phyloP scores from a whole-genome alignment of 2,797 vertebrate species.

The Sebastes hubbsi region DNA sequence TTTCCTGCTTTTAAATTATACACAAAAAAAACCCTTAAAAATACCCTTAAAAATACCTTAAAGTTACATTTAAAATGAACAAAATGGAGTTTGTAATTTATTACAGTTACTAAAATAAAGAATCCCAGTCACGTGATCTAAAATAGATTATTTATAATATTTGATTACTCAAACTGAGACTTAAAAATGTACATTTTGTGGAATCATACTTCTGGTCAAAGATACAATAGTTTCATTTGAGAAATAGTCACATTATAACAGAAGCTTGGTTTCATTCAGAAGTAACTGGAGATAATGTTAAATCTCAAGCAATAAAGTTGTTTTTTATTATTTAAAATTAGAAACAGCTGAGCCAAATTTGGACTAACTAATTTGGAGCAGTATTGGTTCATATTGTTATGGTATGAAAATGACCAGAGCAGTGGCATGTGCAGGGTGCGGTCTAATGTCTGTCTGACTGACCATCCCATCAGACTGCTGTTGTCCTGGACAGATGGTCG shows the following conservation, averaged over 20 bases:
- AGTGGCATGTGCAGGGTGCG: not conserved
- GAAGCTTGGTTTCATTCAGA: not conserved
- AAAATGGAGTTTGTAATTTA: not conserved
- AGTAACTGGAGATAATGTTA: not conserved
- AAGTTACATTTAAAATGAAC: not conserved
- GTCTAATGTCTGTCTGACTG: not conserved
- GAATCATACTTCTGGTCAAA: not conserved
- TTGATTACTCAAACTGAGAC: not conserved
- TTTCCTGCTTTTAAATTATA: not conserved
- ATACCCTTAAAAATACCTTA: too few species aligned
- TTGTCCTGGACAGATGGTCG: conserved; percentile 28
- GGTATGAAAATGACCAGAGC: not conserved
- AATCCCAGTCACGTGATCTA: too few species aligned
- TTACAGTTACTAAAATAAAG: not conserved
- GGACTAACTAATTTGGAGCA: not conserved
- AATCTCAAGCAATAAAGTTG: not conserved
- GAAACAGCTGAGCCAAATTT: not conserved
- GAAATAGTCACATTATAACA: not conserved
- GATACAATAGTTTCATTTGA: not conserved
- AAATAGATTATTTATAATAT: too few species aligned
- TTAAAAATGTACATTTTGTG: not conserved
- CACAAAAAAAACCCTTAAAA: not conserved
- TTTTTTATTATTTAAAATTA: not conserved
- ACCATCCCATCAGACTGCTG: conserved; percentile 3
- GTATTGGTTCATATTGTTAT: not conserved